These are phyloP conservation scores for Cololabis saira DNA, from an alignment of 2,113 vertebrate species.

Conservation along the genomic window DNA sequence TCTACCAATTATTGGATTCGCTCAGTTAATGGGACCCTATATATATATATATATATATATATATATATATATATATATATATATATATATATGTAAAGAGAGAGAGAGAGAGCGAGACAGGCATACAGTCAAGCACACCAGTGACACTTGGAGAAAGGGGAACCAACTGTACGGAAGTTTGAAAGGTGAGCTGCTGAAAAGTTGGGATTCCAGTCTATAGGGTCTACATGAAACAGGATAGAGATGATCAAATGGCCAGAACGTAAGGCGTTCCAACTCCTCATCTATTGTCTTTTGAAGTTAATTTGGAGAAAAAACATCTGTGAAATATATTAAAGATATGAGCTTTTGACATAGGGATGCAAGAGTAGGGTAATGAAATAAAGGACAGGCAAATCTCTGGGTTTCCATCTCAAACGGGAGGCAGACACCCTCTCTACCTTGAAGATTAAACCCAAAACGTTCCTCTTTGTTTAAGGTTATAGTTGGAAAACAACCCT, in stretches of 20 bases:
- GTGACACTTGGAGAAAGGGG: conserved; percentile 30
- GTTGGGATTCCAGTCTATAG: conserved; percentile 28
- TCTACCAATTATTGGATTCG: conserved; percentile 67
- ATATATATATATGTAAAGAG: no score
- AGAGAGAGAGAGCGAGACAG: conserved; percentile 20
- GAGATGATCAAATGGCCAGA: conserved; percentile 26
- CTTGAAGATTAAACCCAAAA: no score
- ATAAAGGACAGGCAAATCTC: no score
- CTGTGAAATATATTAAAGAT: not conserved
- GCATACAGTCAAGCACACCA: conserved; percentile 46
- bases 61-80: no score
- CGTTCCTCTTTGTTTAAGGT: no score
- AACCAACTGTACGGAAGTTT: conserved; percentile 33
- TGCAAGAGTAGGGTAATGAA: no score
- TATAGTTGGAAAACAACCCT: no score
- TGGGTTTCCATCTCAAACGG: no score
- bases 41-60: conserved; percentile 27
- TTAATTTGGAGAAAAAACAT: not conserved
- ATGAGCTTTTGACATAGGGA: no score
- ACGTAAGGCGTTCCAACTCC: conserved; percentile 19
- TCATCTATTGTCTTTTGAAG: not conserved
- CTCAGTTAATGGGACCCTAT: conserved; percentile 55
- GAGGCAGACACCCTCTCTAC: no score
- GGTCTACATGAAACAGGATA: conserved; percentile 49
- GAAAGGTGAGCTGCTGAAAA: conserved; percentile 29